Evolutionary conservation across 2,113 vertebrate genomes (phyloP).

Genomic region (Thermophis baileyi): DNA sequence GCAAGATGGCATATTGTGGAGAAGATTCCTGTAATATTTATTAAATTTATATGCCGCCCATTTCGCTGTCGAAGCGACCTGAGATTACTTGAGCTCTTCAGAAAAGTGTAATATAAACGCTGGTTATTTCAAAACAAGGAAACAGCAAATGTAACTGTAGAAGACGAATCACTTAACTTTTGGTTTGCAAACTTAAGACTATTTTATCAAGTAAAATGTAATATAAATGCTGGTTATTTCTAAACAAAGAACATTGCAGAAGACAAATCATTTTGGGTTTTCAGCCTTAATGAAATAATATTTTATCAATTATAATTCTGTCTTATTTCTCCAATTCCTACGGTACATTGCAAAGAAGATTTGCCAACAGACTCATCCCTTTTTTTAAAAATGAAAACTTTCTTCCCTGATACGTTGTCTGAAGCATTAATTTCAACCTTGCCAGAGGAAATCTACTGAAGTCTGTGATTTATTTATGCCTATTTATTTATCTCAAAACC

Average conservation of each 20-base stretch:
- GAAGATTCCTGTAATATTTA: not conserved
- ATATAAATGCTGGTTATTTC: not conserved
- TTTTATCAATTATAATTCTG: not conserved
- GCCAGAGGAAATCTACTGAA: conserved; percentile 16
- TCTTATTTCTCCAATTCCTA: not conserved
- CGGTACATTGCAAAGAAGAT: not conserved
- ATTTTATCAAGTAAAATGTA: not conserved
- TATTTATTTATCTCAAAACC: conserved; percentile 40
- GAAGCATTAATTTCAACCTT: conserved; percentile 5
- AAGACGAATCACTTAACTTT: not conserved
- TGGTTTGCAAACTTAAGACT: not conserved
- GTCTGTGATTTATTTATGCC: conserved; percentile 36
- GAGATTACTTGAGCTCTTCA: not conserved
- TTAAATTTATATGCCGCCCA: not conserved
- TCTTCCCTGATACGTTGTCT: conserved; percentile 3
- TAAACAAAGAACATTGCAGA: not conserved
- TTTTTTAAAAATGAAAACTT: not conserved
- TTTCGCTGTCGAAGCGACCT: not conserved
- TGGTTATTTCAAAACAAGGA: not conserved
- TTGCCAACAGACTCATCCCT: not conserved
- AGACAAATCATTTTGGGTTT: not conserved
- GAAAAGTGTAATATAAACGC: not conserved
- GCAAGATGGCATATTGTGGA: not conserved
- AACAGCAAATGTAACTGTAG: not conserved
- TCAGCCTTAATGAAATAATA: not conserved